These are phyloP conservation scores for Incurvaria masculella DNA, from an alignment of 2,888 invertebrate species.

Conservation along the genomic window DNA sequence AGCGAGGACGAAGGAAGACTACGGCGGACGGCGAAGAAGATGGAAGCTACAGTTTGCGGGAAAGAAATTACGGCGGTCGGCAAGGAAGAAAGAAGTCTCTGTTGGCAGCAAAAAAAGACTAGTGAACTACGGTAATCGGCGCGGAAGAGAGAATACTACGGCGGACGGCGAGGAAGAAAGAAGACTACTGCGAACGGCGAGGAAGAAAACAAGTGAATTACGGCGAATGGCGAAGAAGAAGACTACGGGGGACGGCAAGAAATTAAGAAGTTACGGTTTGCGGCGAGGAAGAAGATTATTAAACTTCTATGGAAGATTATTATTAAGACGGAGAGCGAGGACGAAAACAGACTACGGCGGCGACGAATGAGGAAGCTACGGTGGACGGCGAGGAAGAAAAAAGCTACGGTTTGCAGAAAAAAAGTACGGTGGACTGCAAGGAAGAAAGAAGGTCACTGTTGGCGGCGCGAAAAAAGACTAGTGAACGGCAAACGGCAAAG, in stretches of 20 bases:
- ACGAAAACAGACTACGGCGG: constrained; percentile 1
- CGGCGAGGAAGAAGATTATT: neutral
- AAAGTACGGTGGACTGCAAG: neutral
- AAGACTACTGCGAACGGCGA: no score
- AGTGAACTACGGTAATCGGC: no score
- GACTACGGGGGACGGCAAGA: neutral
- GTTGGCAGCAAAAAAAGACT: neutral
- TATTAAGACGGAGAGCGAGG: neutral
- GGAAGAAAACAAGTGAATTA: no score
- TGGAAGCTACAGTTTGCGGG: no score
- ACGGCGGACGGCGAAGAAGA: neutral
- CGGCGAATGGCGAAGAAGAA: neutral
- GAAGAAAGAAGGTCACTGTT: no score
- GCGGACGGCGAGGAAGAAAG: no score
- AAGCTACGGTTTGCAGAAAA: neutral
- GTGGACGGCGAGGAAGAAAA: neutral
- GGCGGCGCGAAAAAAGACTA: no score
- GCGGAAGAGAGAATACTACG: no score
- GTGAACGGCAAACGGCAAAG: no score
- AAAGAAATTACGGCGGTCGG: no score
- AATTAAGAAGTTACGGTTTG: neutral
- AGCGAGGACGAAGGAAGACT: neutral
- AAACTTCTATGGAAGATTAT: neutral
- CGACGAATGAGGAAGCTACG: constrained; percentile 4
- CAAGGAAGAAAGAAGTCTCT: neutral